phyloP scores from a whole-genome alignment of 2,113 vertebrate genomes.

The Chascanopsetta lugubris region DNA sequence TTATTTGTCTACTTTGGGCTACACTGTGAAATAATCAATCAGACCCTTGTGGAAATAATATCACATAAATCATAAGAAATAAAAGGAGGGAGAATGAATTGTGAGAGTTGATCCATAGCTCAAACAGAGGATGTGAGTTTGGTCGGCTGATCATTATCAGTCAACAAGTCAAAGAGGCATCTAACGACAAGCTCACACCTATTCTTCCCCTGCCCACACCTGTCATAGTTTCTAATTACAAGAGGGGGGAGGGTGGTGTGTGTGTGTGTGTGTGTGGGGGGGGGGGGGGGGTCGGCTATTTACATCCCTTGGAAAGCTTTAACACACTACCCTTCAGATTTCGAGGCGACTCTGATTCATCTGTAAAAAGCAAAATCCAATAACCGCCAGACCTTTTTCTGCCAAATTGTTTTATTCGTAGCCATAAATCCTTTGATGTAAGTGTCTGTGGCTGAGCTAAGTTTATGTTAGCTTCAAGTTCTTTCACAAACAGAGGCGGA shows the following conservation, averaged over 20 bases:
- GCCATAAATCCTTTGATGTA: conserved; percentile 57
- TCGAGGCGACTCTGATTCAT: conserved; percentile 39
- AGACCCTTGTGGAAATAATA: too few species aligned
- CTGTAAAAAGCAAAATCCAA: conserved; percentile 34
- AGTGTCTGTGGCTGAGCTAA: conserved; percentile 66
- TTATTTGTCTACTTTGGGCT: too few species aligned
- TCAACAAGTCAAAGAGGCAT: not conserved
- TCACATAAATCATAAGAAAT: too few species aligned
- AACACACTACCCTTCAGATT: conserved; percentile 28
- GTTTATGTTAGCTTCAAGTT: conserved; percentile 60
- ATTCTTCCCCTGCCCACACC: conserved; percentile 8
- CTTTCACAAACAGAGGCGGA: conserved; percentile 58
- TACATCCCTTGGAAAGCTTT: conserved; percentile 22
- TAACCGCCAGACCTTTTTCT: conserved; percentile 37
- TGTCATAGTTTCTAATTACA: conserved; percentile 27
- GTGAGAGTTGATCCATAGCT: not conserved
- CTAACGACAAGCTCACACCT: not conserved
- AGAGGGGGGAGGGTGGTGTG: not conserved
- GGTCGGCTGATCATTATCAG: not conserved
- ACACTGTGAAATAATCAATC: too few species aligned
- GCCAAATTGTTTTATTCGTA: conserved; percentile 64
- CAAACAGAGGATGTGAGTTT: not conserved
- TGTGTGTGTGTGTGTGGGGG: conserved; percentile 1
- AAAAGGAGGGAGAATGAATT: not conserved
- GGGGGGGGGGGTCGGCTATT: conserved; percentile 20